Evolutionary conservation across 1,140 invertebrate species (phyloP), one percentile per base, ranked within the genome.

Genomic region (Drosophila micromelanica): DNA sequence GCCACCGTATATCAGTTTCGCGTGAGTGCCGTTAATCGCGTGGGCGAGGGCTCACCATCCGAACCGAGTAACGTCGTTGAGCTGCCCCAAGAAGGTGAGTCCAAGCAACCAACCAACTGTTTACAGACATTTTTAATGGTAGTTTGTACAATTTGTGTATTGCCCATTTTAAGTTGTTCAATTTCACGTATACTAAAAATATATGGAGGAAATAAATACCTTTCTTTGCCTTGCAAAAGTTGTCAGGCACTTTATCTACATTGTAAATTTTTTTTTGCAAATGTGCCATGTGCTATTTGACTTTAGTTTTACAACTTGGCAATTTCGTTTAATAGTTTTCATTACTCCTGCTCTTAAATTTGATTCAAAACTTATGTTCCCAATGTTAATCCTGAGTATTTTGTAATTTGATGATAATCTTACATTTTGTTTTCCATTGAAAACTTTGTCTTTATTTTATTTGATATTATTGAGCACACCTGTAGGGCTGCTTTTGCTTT

Each of bases 1-100:
- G 98, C 98, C 0, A 96, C 97, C 1, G 96, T 96, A 0, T 99
- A 99, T 93, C 97, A 99, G 92, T 99, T 99, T 92, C 94, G 98
- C 70, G 96, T 99, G 1, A 97, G 96, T 76, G 98, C 98, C 15
- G 96, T 98, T 0, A 99, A 99, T 92, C 96, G 96, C 27, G 97
- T 98, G 1, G 98, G 99, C 2, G 97, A 98, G 91, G 98, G 99
- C 38, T 95, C 96, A 15, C 95, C 97, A 2, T 99, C 98, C 2
- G 95, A 96, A 42, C 95, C 98, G 0, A 98, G 97, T 42, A 96
- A 97, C 74, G 94, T 96, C 13, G 94, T 99, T 46, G 95, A 96
- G 73, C 93, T 99, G 77, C 98, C 98, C 0, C 97, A 98, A 94
- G 97, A 98, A 95, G 97, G 97, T 98, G 94, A 93, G 94, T 69